These are phyloP conservation scores for Drosophila erecta DNA, from an alignment of 1,140 invertebrate genomes.

Conservation along the genomic window DNA sequence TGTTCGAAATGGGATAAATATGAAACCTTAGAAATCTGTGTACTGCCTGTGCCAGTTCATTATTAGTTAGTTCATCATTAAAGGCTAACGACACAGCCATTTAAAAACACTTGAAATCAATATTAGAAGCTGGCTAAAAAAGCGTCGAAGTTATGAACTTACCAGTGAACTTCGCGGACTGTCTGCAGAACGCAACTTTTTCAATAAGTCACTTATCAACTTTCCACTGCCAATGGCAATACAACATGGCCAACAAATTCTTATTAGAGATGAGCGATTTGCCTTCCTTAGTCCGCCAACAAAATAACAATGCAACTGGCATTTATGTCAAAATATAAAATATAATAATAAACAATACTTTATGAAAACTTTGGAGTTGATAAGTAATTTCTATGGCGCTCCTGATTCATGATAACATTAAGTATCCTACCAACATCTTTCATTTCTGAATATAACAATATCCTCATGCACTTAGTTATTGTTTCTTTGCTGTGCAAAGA, in stretches of 20 bases:
- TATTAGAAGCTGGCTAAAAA: neutral
- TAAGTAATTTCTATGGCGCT: no score
- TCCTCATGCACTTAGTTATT: neutral
- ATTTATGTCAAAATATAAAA: no score
- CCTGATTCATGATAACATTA: no score
- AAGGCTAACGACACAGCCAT: neutral
- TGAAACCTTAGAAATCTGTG: no score
- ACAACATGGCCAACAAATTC: conserved; percentile 11
- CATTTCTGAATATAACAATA: no score
- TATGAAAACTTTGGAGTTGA: no score
- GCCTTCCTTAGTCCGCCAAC: neutral
- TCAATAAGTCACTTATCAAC: conserved; percentile 44
- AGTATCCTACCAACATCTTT: no score
- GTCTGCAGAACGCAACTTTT: conserved; percentile 16
- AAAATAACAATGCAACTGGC: conserved; percentile 34
- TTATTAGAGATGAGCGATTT: conserved; percentile 15
- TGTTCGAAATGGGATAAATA: no score
- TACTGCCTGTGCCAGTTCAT: no score
- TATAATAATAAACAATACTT: no score
- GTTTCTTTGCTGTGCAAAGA: neutral
- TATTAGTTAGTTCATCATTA: no score
- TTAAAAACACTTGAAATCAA: neutral
- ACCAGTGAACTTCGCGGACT: conserved; percentile 9
- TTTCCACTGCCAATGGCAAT: conserved; percentile 34
- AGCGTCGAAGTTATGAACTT: neutral